Base-by-base conservation (phyloP, 2,113 vertebrate genomes). In the Orthonyx spaldingii region DNA sequence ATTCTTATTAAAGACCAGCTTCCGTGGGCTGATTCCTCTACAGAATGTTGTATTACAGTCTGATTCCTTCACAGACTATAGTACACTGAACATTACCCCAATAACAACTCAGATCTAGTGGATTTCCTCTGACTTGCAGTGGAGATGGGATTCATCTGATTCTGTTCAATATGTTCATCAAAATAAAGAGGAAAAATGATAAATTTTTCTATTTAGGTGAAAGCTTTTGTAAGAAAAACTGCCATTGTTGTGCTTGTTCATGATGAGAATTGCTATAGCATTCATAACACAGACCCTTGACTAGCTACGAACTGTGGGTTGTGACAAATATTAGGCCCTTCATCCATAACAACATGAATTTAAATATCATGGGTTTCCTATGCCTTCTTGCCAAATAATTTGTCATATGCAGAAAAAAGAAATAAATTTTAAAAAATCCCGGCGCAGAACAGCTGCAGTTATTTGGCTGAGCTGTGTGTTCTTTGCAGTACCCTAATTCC, bases 1-100 rank as follows among this genome's bases (percentile, higher is more conserved):
- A 61, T 92, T 71, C 64, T 78, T 80, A 82, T 74, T 94, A 94
- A 84, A 91, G 61, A 78, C 42, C 17, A n/a, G 28, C 16, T 18
- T 92, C 24, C 84, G 26, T 47, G 35, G 12, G 12, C 88, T 87
- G 41, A 52, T 93, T 78, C 44, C 77, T 63, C 37, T 91, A 42
- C 47, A 94, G 72, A 80, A 63, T 32, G 30, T 24, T n/a, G 2
- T 9, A 10, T 17, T 27, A n/a, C 9, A 52, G 23, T 28, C 26
- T 37, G 23, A 53, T 86, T 66, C 5, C 30, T 89, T 47, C 8
- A 24, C 27, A 94, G 87, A 70, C 66, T 93, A 7, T 30, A 37
- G 16, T 57, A 87, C 75, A 75, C 86, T 95, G 53, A 76, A 76
- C 64, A 66, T 96, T 90, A 85, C 14, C 27, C 20, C 16, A 63